Evolutionary conservation across 2,113 vertebrate genomes (phyloP), one percentile per base, ranked within the genome.

Genomic region (Plotosus lineatus): DNA sequence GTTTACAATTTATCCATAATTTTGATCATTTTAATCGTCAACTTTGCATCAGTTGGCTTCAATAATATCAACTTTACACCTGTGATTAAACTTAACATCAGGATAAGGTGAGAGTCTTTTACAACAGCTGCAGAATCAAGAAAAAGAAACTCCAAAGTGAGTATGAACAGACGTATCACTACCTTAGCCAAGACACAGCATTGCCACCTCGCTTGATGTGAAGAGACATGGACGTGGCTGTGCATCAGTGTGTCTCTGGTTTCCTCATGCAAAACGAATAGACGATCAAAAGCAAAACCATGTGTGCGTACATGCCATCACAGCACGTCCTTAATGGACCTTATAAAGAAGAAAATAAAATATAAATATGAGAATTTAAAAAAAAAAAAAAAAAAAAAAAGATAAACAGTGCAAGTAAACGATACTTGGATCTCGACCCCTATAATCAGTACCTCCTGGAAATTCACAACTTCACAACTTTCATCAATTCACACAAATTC

Each of bases 201-300:
- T 38, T 38, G 33, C 61, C 33, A 8, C 33, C 5, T 2, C 4
- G 28, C 26, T 71, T 72, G 69, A 50, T 51, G 46, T 28, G 69
- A 72, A 72, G 48, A 19, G 44, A 33, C 44, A 71, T 2, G 26
- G 68, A 71, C 66, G 12, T 68, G 21, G 19, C 66, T 46, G 26
- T 46, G 40, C 66, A 46, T 23, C 66, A 28, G 40, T 28, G 66
- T 71, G 68, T 71, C 68, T 71, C 26, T 15, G 42, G 42, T 71
- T n/a, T 71, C 68, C 68, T 46, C 42, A 10, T 48, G 68, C 68
- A 71, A 71, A 71, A 71, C 3, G 68, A 48, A 71, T 26, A 71
- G 15, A 48, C 2, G n/a, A 71, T 48, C 42, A 28, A 71, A 71
- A 71, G 26, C 68, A 48, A 48, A 71, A 31, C n/a, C 68, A 48